Evolutionary conservation across 1,140 invertebrate genomes (phyloP), one percentile per base, ranked within the genome.

Genomic region (Sminthurides bifidus): DNA sequence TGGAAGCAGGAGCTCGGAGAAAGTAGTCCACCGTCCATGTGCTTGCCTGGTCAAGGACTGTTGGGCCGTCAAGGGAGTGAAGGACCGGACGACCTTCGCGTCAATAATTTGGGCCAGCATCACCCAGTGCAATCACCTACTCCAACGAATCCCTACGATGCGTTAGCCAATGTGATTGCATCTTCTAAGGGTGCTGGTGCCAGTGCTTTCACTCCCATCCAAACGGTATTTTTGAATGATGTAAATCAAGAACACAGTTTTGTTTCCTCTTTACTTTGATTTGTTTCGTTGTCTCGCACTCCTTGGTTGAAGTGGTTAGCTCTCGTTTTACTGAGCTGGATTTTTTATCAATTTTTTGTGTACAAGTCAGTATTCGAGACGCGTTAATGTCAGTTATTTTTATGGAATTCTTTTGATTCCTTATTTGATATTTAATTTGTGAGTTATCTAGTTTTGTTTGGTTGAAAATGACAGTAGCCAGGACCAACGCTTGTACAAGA

Each of bases 201-300:
- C 59, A 92, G 88, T 40, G 89, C 90, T 38, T 93, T 92, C 71
- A 86, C 90, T 21, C 83, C 90, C 12, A 85, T 92, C 68, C 85
- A 90, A 58, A 61, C 59, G 59, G 59, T 61, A 61, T 44, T 55
- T 30, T 45, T 59, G 37, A 58, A 58, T 38, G 52, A 61, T 61
- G 60, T 57, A 61, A 61, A 54, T 62, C 26, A 10, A 26, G 21
- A 30, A 54, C 54, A 52, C 26, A 43, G n/a, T 41, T 33, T 52
- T 1, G 29, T 52, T 52, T 52, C 6, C 33, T n/a, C n/a, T n/a
- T n/a, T n/a, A n/a, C n/a, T n/a, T n/a, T n/a, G n/a, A n/a, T n/a
- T n/a, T n/a, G n/a, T n/a, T n/a, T n/a, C n/a, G n/a, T n/a, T n/a
- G n/a, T n/a, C n/a, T n/a, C n/a, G n/a, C n/a, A n/a, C n/a, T n/a